Conservation (phyloP, 2,888 invertebrate species). For the Hipparchia sbordonii region DNA sequence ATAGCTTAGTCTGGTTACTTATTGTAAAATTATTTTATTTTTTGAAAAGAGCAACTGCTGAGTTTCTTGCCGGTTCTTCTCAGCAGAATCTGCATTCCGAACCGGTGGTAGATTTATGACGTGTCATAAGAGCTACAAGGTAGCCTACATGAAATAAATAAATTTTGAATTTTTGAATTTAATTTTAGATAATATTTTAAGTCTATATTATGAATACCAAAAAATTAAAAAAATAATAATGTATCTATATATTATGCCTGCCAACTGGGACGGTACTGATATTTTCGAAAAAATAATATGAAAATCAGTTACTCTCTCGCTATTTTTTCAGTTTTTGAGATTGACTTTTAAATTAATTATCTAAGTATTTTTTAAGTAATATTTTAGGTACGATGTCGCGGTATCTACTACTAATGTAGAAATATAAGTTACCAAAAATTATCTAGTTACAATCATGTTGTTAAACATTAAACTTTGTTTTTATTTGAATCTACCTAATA, state of each 20-base stretch:
- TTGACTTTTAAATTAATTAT: background rate
- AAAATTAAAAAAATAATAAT: background rate
- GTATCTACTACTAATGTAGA: background rate
- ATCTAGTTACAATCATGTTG: slow-evolving; percentile 3
- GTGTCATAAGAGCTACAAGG: too few relatives aligned
- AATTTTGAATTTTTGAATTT: too few relatives aligned
- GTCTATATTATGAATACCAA: slow-evolving; percentile 1
- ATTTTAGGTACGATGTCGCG: background rate
- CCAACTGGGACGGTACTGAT: background rate
- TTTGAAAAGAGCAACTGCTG: too few relatives aligned
- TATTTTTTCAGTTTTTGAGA: background rate
- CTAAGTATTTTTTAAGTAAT: background rate
- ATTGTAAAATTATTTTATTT: too few relatives aligned
- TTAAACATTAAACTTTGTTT: slow-evolving; percentile 11
- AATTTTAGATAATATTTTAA: background rate
- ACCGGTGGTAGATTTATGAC: too few relatives aligned
- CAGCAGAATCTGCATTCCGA: too few relatives aligned
- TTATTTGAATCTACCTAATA: slow-evolving; percentile 5
- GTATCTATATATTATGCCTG: background rate
- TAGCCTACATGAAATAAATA: too few relatives aligned
- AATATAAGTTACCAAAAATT: slow-evolving; percentile 20
- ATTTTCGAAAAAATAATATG: background rate
- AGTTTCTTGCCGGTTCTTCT: too few relatives aligned
- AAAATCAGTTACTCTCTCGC: background rate
- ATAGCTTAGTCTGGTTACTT: too few relatives aligned